phyloP scores from a whole-genome alignment of 2,797 vertebrate species.

The Microcaecilia unicolor region DNA sequence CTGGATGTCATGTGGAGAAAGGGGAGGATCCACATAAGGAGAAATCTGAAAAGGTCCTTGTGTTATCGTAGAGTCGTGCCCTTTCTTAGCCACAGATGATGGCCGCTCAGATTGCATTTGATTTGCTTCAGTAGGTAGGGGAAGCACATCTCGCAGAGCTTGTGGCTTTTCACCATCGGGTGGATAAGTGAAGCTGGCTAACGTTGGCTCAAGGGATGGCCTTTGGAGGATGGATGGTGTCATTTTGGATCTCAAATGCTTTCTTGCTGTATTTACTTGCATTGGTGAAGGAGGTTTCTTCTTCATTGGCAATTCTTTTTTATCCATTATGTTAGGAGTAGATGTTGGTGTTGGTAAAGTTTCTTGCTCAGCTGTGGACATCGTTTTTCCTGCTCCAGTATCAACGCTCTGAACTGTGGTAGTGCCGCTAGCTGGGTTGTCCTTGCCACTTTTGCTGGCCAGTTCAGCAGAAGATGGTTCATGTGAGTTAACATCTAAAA shows the following conservation, averaged over 20 bases:
- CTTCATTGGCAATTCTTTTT: constrained; percentile 4
- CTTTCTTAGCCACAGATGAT: background rate
- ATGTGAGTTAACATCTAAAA: constrained; percentile 23
- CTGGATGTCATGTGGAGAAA: background rate
- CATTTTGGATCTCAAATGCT: constrained; percentile 26
- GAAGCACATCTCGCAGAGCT: fast-evolving
- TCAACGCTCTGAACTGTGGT: background rate
- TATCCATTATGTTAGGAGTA: background rate
- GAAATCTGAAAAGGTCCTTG: constrained; percentile 31
- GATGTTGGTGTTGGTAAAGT: background rate
- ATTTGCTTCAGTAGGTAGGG: fast-evolving
- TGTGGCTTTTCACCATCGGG: fast-evolving
- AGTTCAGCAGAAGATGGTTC: background rate
- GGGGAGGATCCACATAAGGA: constrained; percentile 32
- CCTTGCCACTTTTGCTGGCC: background rate
- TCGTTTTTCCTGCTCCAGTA: fast-evolving
- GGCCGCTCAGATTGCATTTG: background rate
- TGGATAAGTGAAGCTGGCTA: background rate
- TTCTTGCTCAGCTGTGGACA: fast-evolving
- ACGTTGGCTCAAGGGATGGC: background rate
- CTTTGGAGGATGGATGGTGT: background rate
- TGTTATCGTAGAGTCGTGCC: constrained; percentile 17
- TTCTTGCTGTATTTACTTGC: constrained; percentile 19
- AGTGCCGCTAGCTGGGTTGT: background rate
- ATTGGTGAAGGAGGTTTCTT: constrained; percentile 20